These are phyloP conservation scores for Odontophorus gujanensis DNA, from an alignment of 2,113 vertebrate species.

Conservation along the genomic window DNA sequence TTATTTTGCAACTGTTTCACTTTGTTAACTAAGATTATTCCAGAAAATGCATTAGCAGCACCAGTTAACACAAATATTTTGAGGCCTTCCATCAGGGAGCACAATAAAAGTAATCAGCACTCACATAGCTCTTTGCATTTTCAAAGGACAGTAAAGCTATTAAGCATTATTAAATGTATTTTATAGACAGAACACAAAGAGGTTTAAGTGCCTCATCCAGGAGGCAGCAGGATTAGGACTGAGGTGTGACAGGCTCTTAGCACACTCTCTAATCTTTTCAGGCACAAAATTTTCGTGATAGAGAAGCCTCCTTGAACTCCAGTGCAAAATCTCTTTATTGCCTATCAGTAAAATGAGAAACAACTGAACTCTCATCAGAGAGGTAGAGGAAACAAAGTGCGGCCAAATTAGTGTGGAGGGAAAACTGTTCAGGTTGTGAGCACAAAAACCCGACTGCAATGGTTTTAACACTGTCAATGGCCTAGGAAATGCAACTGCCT, in stretches of 20 bases:
- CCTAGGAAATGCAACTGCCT: neutral
- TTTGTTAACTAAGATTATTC: conserved; percentile 51
- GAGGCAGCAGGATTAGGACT: conserved; percentile 14
- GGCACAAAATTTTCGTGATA: neutral
- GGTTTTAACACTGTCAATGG: neutral
- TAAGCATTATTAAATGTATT: conserved; percentile 67
- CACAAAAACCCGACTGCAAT: neutral
- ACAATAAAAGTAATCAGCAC: conserved; percentile 62
- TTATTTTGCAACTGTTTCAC: neutral
- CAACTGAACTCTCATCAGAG: neutral
- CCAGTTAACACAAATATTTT: conserved; percentile 28
- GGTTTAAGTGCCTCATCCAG: conserved; percentile 38
- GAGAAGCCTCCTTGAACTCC: neutral
- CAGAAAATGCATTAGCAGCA: conserved; percentile 61
- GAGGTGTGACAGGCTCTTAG: conserved; percentile 13
- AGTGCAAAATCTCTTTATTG: neutral
- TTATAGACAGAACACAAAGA: conserved; percentile 39
- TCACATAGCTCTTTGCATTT: conserved; percentile 57
- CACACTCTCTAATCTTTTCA: neutral
- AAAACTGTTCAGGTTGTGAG: neutral
- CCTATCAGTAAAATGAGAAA: neutral
- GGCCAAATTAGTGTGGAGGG: accelerated
- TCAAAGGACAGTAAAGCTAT: conserved; percentile 51
- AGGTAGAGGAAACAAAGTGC: neutral
- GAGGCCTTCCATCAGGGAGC: conserved; percentile 40